Conservation (phyloP, 2,797 vertebrate genomes). For the Mionectes olivaceus region DNA sequence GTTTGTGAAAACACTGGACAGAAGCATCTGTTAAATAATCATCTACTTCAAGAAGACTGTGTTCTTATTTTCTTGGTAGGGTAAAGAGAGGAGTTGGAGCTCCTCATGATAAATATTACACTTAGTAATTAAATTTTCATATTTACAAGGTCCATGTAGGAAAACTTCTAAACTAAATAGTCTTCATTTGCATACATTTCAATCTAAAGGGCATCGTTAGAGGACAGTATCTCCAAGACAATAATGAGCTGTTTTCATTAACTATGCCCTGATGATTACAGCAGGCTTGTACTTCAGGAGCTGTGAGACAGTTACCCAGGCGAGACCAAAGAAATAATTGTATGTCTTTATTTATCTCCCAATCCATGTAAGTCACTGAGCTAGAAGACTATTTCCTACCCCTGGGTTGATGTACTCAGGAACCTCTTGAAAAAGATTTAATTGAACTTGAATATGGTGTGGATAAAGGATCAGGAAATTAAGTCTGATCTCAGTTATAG, state of each 20-base stretch:
- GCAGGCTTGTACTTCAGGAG: background rate
- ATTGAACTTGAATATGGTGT: background rate
- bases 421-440: background rate
- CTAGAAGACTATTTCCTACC: background rate
- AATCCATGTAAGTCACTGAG: background rate
- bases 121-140: slow-evolving; percentile 72
- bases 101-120: slow-evolving; percentile 47
- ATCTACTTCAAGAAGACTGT: background rate
- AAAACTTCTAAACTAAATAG: slow-evolving; percentile 68
- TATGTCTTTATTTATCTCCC: background rate
- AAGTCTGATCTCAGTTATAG: background rate
- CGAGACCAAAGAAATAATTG: slow-evolving; percentile 48
- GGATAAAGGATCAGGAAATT: background rate
- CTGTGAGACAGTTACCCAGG: background rate
- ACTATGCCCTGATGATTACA: slow-evolving; percentile 17
- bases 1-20: background rate
- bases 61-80: background rate
- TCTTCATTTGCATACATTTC: slow-evolving; percentile 58
- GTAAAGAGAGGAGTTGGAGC: background rate
- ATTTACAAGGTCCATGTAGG: slow-evolving; percentile 37
- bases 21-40: background rate
- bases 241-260: slow-evolving; percentile 67
- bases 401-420: background rate
- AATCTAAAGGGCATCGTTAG: slow-evolving; percentile 43
- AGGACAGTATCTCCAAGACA: slow-evolving; percentile 42